Conservation (phyloP, 2,888 invertebrate species). For the Leucophora obtusa region DNA sequence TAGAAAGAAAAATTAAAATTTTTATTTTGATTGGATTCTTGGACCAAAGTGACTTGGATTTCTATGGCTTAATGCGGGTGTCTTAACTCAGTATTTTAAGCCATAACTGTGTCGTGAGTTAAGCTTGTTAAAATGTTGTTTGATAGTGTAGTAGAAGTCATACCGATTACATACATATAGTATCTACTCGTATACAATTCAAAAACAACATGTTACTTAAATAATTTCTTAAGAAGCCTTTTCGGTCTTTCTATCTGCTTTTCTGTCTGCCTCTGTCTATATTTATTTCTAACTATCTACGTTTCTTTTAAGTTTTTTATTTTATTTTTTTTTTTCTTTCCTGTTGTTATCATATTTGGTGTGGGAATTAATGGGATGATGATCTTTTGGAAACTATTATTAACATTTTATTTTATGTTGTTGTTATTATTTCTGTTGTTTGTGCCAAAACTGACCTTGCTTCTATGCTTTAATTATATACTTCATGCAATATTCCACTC, state of each 20-base stretch:
- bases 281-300: slow-evolving; percentile 20
- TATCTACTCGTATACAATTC: slow-evolving; percentile 11
- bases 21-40: not conserved
- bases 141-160: slow-evolving; percentile 19
- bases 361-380: slow-evolving; percentile 62
- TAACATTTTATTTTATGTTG: too few species aligned
- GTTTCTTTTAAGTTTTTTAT: too few species aligned
- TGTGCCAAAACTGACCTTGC: slow-evolving; percentile 53
- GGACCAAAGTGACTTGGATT: not conserved
- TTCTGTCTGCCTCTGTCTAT: slow-evolving; percentile 21
- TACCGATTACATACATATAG: not conserved
- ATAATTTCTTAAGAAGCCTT: slow-evolving; percentile 47
- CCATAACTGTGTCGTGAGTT: slow-evolving; percentile 56
- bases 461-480: slow-evolving; percentile 49
- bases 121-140: slow-evolving; percentile 56
- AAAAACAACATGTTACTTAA: slow-evolving; percentile 40
- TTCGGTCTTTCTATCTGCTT: slow-evolving; percentile 7
- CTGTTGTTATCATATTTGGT: slow-evolving; percentile 51
- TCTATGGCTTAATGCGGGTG: slow-evolving; percentile 45
- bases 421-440: slow-evolving; percentile 30
- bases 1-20: too few species aligned
- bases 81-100: slow-evolving; percentile 21
- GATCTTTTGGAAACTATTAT: slow-evolving; percentile 42
- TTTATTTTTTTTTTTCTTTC: slow-evolving; percentile 3
- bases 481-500: slow-evolving; percentile 26